Conservation (phyloP, 2,797 vertebrate genomes). For the Epinephelus awoara region DNA sequence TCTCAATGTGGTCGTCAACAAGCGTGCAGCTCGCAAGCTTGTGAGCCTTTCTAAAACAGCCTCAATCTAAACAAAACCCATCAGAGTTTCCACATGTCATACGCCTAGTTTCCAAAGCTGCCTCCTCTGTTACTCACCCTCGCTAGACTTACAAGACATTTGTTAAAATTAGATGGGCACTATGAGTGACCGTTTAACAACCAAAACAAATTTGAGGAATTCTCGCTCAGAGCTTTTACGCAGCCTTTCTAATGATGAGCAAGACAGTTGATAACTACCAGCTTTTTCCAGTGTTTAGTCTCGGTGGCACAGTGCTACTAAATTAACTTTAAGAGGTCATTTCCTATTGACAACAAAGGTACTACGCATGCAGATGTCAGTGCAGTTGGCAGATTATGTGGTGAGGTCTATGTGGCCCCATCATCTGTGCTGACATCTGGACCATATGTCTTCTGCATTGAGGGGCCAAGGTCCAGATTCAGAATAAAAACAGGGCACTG, state of each 20-base stretch:
- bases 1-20: slow-evolving; percentile 3
- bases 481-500: slow-evolving; percentile 40
- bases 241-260: not conserved
- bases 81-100: slow-evolving; percentile 46
- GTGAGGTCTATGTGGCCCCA: slow-evolving; percentile 34
- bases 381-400: slow-evolving; percentile 52
- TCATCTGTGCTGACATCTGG: slow-evolving; percentile 69
- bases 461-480: slow-evolving; percentile 34
- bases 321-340: slow-evolving; percentile 55
- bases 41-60: slow-evolving; percentile 14
- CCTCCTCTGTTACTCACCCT: slow-evolving; percentile 20
- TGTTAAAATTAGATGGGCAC: slow-evolving; percentile 20
- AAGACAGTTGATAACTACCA: slow-evolving; percentile 49
- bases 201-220: slow-evolving; percentile 55
- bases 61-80: slow-evolving; percentile 36
- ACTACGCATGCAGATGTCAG: slow-evolving; percentile 55
- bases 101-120: slow-evolving; percentile 24
- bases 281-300: slow-evolving; percentile 66
- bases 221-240: slow-evolving; percentile 11
- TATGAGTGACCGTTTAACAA: slow-evolving; percentile 59
- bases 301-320: slow-evolving; percentile 28
- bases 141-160: slow-evolving; percentile 14
- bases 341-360: slow-evolving; percentile 54
- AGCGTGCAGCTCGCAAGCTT: not conserved
- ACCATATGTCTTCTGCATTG: slow-evolving; percentile 43